Evolutionary conservation across 64 coral and sea anemone genomes (phyloP), one percentile per base, ranked within the genome.

Genomic region (Actinia tenebrosa): DNA sequence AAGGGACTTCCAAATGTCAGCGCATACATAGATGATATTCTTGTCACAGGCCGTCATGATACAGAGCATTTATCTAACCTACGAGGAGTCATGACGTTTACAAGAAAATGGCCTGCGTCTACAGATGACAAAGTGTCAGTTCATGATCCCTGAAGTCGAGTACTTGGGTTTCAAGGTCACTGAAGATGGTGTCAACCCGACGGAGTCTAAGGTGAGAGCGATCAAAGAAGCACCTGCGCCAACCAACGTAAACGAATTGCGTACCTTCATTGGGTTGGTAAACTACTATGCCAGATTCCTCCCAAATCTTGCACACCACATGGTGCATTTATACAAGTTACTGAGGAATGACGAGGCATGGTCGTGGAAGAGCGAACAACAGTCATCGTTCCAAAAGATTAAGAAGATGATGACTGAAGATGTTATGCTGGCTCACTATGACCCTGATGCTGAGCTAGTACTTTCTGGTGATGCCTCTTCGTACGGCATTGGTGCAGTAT

Each of bases 381-480:
- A 89, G 87, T 80, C 81, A 55, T 30, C 87, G 18, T 81, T 81
- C 44, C n/a, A 80, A 22, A 80, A 82, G 56, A 89, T 89, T 75
- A 80, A 63, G 77, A 54, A 13, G 10, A 88, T 79, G 71, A 89
- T 83, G 88, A 89, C 54, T 37, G 88, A 89, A 81, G 79, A 83
- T 68, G 79, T 83, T 14, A 68, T 83, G 56, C 79, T 89, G 25
- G 78, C 87, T 60, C 87, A 89, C 77, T 89, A 89, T 80, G 87
- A 82, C 53, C 87, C 88, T 83, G 88, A 89, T 83, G 88, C 80
- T 61, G 79, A 89, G 81, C 81, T 84, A 55, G 78, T 89, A 50
- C 88, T 89, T 89, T 89, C 88, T 16, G 83, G 88, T 72, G 80
- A 89, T 89, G 88, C 88, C 37, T 89, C 88, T 16, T 83, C 88